Evolutionary conservation across 1,140 invertebrate species (phyloP), one percentile per base, ranked within the genome.

Genomic region (Drepana arcuata): DNA sequence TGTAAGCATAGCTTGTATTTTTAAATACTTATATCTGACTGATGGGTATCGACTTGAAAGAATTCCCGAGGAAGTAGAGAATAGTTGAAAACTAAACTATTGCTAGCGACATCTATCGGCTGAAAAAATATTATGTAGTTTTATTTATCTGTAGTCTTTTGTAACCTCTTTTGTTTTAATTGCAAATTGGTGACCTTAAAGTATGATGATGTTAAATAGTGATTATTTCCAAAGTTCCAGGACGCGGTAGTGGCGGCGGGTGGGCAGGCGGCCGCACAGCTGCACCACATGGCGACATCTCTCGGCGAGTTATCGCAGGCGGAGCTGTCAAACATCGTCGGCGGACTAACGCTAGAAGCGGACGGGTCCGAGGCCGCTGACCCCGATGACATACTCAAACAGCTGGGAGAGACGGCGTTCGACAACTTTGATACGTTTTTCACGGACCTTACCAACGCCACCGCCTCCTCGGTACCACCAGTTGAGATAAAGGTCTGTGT

Each of bases 361-460:
- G 83, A 83, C 16, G 60, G 65, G 25, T 67, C 81, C 9, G 73
- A 81, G 10, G 86, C 87, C 4, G 83, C 85, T 9, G 88, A 90
- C 48, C 86, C 89, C 9, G 90, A 91, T 37, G 90, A 91, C 48
- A 88, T 92, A 33, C 87, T 92, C 35, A 90, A 91, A 49, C 89
- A 91, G 50, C 74, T 92, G 7, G 88, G 86, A 2, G 89, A 91
- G 41, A 87, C 88, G 2, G 87, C 86, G 2, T 90, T 90, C 56
- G 78, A 82, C 25, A 82, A 82, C 44, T 75, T 84, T 27, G 81
- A 84, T 35, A 84, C 77, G 16, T 83, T 84, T 49, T 80, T 84
- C 45, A 84, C 83, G 24, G 81, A 84, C 36, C 41, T 84, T 29
- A 82, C 79, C 11, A 82, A 80, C 45, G 63, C 75, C 10, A 78